Base-by-base conservation (phyloP, 2,113 vertebrate species). In the Cheilinus undulatus region DNA sequence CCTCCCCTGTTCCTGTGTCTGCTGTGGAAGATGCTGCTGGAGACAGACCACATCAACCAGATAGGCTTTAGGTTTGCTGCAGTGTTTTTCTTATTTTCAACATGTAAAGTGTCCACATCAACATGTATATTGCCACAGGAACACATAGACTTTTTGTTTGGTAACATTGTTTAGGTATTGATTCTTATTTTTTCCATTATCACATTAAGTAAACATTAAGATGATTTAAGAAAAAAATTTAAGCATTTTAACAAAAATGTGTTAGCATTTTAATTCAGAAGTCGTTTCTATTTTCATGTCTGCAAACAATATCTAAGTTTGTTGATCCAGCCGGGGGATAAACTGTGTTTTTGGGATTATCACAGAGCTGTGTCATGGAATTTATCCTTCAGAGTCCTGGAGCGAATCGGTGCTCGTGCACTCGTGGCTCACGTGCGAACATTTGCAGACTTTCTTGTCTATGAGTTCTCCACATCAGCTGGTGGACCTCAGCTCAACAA, bases 401-500 rank as follows among this genome's bases (percentile, higher is more conserved):
- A 99, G 89, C 94, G 96, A 59, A 99, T 99, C 59, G 98, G 98
- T 20, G 97, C 97, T 7, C 95, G 97, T 59, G 97, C 98, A 3
- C 90, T 99, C 52, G 97, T 99, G 80, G 97, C 97, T 48, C 98
- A 99, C 1, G 97, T 99, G 61, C 93, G 98, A 66, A 99, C 97
- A 0, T 99, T 99, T 73, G 98, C 98, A 0, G 98, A 99, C 92
- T 99, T 99, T 87, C 91, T 99, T 36, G 98, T 99, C 7, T 99
- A 99, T 54, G 98, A 99, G 57, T 99, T 99, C 86, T 99, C 97
- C 24, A 99, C 97, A 0, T 99, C 98, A 10, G 97, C 97, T 0
- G 98, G 98, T 2, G 98, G 98, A 27, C 98, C 98, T 85, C 98
- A 99, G 76, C 95, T 99, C 65, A 99, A 99, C 90, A 99, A 99